Evolutionary conservation across 2,113 vertebrate species (phyloP).

Genomic region (Forbesichthys papilliferus): DNA sequence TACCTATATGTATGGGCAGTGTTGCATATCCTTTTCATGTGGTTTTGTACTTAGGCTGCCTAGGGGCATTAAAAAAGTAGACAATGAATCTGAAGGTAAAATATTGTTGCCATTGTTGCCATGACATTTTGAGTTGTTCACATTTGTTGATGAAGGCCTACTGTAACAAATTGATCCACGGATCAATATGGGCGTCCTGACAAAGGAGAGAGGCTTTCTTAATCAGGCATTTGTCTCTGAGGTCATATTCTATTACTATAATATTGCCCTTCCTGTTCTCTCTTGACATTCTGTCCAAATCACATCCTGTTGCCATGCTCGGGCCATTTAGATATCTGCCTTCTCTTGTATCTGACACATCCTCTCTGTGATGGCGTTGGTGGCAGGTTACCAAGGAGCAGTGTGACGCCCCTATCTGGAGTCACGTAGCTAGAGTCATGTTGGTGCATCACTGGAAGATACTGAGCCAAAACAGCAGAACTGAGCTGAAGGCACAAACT

Average conservation of each 20-base stretch:
- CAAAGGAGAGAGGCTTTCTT: constrained; percentile 39
- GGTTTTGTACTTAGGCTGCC: no score
- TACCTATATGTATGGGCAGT: not conserved
- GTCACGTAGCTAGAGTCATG: not conserved
- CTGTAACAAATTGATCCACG: constrained; percentile 56
- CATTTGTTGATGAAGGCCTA: constrained; percentile 40
- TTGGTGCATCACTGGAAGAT: not conserved
- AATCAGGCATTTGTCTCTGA: constrained; percentile 49
- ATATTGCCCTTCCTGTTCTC: constrained; percentile 65
- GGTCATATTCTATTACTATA: constrained; percentile 68
- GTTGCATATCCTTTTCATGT: not conserved
- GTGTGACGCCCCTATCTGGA: not conserved
- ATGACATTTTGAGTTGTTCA: constrained; percentile 14
- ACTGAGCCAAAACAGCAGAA: not conserved
- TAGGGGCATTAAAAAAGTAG: not conserved
- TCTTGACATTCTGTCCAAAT: constrained; percentile 54
- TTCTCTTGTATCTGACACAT: constrained; percentile 49
- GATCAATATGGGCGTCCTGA: constrained; percentile 45
- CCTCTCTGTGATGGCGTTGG: constrained; percentile 30
- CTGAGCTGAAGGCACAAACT: constrained; percentile 9
- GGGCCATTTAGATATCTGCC: constrained; percentile 44
- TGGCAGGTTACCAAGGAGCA: constrained; percentile 12
- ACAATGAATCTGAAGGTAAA: not conserved
- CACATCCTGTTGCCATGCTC: constrained; percentile 59
- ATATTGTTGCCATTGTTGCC: not conserved